Evolutionary conservation across 2,797 vertebrate species (phyloP).

Genomic region (Coregonus sp.): DNA sequence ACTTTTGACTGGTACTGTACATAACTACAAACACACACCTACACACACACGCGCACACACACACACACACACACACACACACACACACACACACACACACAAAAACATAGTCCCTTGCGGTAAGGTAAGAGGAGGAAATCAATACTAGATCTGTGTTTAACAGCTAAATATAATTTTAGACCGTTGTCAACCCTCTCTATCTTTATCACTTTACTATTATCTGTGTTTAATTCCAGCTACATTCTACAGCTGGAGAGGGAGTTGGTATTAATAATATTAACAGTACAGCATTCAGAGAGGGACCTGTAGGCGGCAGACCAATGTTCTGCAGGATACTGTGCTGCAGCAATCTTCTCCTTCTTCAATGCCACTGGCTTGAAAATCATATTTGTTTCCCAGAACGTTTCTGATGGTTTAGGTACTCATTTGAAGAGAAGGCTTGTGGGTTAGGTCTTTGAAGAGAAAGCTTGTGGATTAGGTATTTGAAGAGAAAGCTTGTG

Average conservation of each 20-base stretch:
- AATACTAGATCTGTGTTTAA: constrained; percentile 21
- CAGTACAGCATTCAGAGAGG: background rate
- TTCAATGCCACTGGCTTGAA: background rate
- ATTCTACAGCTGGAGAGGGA: constrained; percentile 39
- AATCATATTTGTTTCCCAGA: background rate
- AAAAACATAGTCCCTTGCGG: background rate
- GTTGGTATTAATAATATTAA: no score
- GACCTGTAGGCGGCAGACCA: no score
- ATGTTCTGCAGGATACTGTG: background rate
- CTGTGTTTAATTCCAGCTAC: constrained; percentile 46
- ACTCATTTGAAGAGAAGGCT: no score
- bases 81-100: constrained; percentile 10
- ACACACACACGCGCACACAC: background rate
- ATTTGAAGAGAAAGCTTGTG: no score
- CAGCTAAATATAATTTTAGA: no score
- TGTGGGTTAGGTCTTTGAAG: no score
- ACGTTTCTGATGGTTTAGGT: background rate
- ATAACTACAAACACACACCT: background rate
- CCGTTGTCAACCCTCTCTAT: no score
- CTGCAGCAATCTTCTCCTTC: background rate
- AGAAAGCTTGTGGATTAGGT: no score
- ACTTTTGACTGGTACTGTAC: no score
- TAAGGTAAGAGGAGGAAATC: constrained; percentile 29
- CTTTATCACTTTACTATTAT: no score
- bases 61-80: constrained; percentile 1